Evolutionary conservation across 2,888 invertebrate genomes (phyloP).

Genomic region (Nineta flava): DNA sequence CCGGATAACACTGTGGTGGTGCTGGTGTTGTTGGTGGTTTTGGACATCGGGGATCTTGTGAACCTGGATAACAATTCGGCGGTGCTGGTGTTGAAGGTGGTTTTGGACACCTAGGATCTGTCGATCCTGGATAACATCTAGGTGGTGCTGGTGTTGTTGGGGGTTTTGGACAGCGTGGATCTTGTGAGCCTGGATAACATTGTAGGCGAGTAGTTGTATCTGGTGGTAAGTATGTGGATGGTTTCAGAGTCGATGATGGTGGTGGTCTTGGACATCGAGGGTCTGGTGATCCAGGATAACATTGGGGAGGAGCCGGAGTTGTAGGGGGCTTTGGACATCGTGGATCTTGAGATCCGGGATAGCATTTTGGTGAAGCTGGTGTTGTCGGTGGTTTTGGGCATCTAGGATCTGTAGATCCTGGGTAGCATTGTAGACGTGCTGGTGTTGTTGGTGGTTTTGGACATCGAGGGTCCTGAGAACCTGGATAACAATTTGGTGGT

Average conservation of each 20-base stretch:
- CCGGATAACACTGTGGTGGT: constrained; percentile 17
- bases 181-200: constrained; percentile 19
- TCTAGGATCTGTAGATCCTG: constrained; percentile 14
- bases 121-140: constrained; percentile 28
- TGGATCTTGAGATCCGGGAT: constrained; percentile 19
- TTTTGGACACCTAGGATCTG: constrained; percentile 25
- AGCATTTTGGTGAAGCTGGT: constrained; percentile 15
- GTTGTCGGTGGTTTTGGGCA: constrained; percentile 13
- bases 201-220: constrained; percentile 11
- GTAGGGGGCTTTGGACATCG: constrained; percentile 21
- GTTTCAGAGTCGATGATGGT: constrained; percentile 15
- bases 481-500: constrained; percentile 16
- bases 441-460: constrained; percentile 13
- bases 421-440: constrained; percentile 12
- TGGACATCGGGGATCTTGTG: constrained; percentile 16
- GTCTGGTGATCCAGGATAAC: constrained; percentile 23
- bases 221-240: constrained; percentile 14
- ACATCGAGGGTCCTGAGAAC: constrained; percentile 17
- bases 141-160: constrained; percentile 19
- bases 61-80: constrained; percentile 21
- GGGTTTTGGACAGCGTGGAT: constrained; percentile 18
- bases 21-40: constrained; percentile 17
- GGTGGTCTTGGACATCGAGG: constrained; percentile 19
- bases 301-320: constrained; percentile 16
- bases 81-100: constrained; percentile 16